These are phyloP conservation scores for Trematomus bernacchii DNA, from an alignment of 2,797 vertebrate species.

Conservation along the genomic window DNA sequence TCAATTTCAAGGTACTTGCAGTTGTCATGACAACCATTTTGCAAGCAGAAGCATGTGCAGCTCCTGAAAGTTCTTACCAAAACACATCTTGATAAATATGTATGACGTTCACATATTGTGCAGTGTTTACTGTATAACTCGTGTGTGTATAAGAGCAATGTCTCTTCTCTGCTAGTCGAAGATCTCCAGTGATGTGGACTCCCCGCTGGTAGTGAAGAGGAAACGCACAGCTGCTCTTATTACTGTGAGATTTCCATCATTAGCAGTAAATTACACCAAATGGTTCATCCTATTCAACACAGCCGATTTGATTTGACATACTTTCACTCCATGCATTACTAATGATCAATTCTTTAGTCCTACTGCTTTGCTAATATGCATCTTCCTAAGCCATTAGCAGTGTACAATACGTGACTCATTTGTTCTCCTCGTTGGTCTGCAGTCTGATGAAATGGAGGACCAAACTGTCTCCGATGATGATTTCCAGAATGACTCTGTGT, in stretches of 20 bases:
- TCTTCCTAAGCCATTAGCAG: not conserved
- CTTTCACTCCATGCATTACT: not conserved
- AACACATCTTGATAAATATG: not conserved
- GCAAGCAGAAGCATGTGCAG: conserved; percentile 3
- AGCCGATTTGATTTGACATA: conserved; percentile 13
- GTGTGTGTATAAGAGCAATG: not conserved
- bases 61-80: not conserved
- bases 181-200: conserved; percentile 73
- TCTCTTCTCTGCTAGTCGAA: conserved; percentile 59
- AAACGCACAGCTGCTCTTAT: conserved; percentile 62
- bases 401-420: not conserved
- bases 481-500: conserved; percentile 75
- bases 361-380: conserved; percentile 8
- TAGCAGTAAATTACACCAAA: not conserved
- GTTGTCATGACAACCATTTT: conserved; percentile 64
- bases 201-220: conserved; percentile 71
- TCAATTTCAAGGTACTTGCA: conserved; percentile 25
- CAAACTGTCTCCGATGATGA: conserved; percentile 77
- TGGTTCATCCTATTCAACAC: not conserved
- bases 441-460: conserved; percentile 75
- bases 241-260: conserved; percentile 62
- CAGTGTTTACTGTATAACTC: not conserved
- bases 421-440: conserved; percentile 27
- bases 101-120: not conserved
- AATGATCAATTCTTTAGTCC: not conserved